Base-by-base conservation (phyloP, 2,113 vertebrate genomes). In the Rana temporaria region DNA sequence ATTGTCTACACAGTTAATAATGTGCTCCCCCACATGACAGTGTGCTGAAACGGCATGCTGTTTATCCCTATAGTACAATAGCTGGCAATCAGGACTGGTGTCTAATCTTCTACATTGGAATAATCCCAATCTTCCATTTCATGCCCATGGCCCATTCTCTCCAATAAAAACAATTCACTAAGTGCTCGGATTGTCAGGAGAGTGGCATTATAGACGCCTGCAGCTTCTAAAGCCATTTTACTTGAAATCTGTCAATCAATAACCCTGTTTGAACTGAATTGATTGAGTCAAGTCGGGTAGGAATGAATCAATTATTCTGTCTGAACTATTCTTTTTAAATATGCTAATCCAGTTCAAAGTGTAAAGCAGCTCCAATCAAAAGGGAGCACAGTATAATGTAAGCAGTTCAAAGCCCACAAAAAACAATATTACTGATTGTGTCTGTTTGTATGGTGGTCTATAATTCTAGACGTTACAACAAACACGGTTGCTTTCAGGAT, bases 271-370 rank as follows among this genome's bases (percentile, higher is more conserved):
- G 84, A 75, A 32, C 16, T 84, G 84, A 85, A 87, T 7, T 84
- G 85, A 70, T 80, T 16, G 65, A 85, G 42, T 1, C 1, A 79
- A 80, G 68, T 85, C 77, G 74, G 78, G 75, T 62, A 86, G 85
- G 78, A 62, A 69, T 84, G 34, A 48, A 70, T 87, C 87, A 85
- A 56, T 74, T 84, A 59, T 86, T 90, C 79, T 78, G 71, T 84
- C 85, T 86, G 86, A 87, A 81, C 59, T 72, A 80, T 74, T 70
- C 65, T 60, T 14, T 84, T 83, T 70, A 82, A 84, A 75, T 83
- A 68, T 81, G 78, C n/a, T 89, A 72, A 72, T 60, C 26, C 73
- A 64, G 38, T 79, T 87, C 68, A 0, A 0, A 80, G 62, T 84
- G 77, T 63, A 81, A 65, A 75, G 81, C 15, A 2, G 59, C 3